Conservation (phyloP, 1,140 invertebrate genomes). For the Drosophila parvula region DNA sequence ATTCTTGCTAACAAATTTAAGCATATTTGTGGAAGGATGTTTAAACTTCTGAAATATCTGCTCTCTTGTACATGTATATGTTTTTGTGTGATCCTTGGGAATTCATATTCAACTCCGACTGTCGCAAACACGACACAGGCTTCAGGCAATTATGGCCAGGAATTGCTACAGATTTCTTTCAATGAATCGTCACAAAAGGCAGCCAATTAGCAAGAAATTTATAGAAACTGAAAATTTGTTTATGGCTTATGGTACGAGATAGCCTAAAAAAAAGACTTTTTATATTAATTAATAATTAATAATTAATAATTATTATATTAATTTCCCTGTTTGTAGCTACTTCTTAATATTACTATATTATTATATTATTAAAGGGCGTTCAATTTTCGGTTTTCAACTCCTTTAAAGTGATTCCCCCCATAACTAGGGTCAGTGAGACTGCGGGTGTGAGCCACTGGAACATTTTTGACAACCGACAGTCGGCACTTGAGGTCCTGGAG, state of each 20-base stretch:
- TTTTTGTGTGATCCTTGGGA: conserved; percentile 22
- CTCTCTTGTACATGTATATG: neutral
- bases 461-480: conserved; percentile 16
- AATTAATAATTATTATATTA: too few relatives aligned
- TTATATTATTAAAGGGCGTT: neutral
- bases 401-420: neutral
- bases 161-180: conserved; percentile 40
- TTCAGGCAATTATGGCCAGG: conserved; percentile 40
- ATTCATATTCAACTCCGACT: conserved; percentile 18
- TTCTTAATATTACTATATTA: neutral
- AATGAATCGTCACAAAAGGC: neutral
- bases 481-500: conserved; percentile 12
- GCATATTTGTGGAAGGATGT: conserved; percentile 6
- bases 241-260: too few relatives aligned
- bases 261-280: neutral
- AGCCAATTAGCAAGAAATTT: neutral
- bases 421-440: conserved; percentile 11
- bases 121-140: conserved; percentile 11
- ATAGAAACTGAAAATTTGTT: too few relatives aligned
- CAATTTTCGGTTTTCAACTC: neutral
- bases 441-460: conserved; percentile 6
- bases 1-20: conserved; percentile 8
- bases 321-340: too few relatives aligned
- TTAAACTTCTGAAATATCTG: conserved; percentile 18
- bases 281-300: too few relatives aligned